Base-by-base conservation (phyloP, 2,113 vertebrate genomes). In the Poeciliopsis occidentalis region DNA sequence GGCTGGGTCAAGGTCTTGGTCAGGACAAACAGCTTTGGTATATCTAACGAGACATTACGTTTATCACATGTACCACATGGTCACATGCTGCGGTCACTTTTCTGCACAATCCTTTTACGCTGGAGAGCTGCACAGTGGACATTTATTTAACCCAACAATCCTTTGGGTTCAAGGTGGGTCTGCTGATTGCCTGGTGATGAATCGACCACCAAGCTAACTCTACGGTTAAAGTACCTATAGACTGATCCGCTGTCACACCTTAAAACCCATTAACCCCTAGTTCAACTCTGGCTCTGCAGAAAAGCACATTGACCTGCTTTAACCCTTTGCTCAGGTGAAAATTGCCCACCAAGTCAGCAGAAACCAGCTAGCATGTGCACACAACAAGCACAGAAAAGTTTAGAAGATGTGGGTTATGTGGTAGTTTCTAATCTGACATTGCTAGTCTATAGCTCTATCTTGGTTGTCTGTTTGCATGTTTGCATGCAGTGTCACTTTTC, bases 211-310 rank as follows among this genome's bases (percentile, higher is more conserved):
- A 26, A 76, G 80, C 73, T 84, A 80, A 72, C 83, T 85, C 80
- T 62, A 79, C 70, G 78, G 78, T 80, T 71, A 64, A 87, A 80
- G 62, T 79, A 74, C 64, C 71, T 75, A 24, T 26, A 80, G 80
- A 71, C 79, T 81, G 82, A 90, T 82, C 86, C 80, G 67, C 64
- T 73, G 83, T 82, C 90, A 85, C 87, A 82, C 87, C 90, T 87
- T 79, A 60, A 85, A 90, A 87, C 69, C 91, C 90, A 91, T 90
- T 89, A 90, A 87, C 89, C 84, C 63, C 63, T 62, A 69, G 78
- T 68, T 86, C 83, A 88, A 88, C 86, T 69, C 76, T 64, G 69
- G 57, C 64, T 60, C 34, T 13, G 78, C 7, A n/a, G 34, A 73
- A 81, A 88, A 90, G 75, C 72, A 72, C 88, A 88, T 88, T 90